Evolutionary conservation across 2,113 vertebrate species (phyloP).

Genomic region (Istiophorus platypterus): DNA sequence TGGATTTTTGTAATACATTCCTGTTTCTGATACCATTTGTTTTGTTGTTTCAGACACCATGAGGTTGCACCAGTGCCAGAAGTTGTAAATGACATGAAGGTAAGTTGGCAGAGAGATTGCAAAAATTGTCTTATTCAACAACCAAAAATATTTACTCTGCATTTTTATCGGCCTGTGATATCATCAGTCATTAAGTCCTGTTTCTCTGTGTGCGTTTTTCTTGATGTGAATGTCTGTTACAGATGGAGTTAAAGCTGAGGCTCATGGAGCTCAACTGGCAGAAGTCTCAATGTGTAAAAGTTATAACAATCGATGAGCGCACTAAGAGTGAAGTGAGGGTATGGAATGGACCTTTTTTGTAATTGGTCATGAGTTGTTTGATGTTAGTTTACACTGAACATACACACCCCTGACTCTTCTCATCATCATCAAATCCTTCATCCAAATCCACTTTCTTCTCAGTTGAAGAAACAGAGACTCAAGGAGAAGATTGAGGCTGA

Average conservation of each 20-base stretch:
- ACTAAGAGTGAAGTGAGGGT: conserved; percentile 81
- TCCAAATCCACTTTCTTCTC: neutral
- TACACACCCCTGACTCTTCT: neutral
- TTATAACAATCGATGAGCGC: conserved; percentile 75
- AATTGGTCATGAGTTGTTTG: neutral
- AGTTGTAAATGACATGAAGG: conserved; percentile 85
- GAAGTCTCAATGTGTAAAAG: conserved; percentile 78
- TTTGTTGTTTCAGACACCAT: conserved; percentile 79
- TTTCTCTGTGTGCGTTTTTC: neutral
- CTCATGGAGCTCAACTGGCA: conserved; percentile 83
- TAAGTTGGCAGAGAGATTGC: conserved; percentile 30
- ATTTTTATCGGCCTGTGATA: neutral
- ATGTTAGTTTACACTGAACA: neutral
- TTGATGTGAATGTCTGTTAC: conserved; percentile 21
- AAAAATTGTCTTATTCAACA: neutral
- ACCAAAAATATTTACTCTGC: neutral
- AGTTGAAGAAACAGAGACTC: conserved; percentile 82
- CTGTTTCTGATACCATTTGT: no score
- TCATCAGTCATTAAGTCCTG: neutral
- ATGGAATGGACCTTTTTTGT: neutral
- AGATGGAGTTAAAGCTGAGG: conserved; percentile 81
- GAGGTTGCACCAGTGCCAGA: conserved; percentile 83
- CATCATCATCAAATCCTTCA: neutral
- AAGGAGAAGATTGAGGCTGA: conserved; percentile 86
- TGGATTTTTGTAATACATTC: no score